Evolutionary conservation across 2,888 invertebrate genomes (phyloP).

Genomic region (Spatulosminthurus flaviceps): DNA sequence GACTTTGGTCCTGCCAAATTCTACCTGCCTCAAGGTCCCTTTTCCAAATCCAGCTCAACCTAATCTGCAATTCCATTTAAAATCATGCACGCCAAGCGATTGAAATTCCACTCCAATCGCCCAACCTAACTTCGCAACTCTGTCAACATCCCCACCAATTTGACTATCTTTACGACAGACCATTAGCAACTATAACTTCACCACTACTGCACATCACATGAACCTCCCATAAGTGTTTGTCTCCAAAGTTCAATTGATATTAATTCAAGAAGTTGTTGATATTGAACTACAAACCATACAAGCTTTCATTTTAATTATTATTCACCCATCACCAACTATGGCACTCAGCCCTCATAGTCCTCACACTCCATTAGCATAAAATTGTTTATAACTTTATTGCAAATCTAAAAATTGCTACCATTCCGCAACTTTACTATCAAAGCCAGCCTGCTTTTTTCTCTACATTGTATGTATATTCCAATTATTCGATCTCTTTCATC

Average conservation of each 20-base stretch:
- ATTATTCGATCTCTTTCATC: too few species aligned
- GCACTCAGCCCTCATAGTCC: neutral
- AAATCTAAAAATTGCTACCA: neutral
- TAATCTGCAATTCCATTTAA: too few species aligned
- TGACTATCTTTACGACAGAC: neutral
- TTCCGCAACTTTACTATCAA: neutral
- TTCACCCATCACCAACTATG: neutral
- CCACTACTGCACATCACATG: neutral
- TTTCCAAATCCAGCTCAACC: too few species aligned
- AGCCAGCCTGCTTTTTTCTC: neutral
- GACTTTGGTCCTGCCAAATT: neutral
- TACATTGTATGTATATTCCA: too few species aligned
- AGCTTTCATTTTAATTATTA: conserved; percentile 19
- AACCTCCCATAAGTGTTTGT: neutral
- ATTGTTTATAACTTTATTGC: conserved; percentile 5
- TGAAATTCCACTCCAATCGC: too few species aligned
- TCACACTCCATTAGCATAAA: neutral
- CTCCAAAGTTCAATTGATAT: neutral
- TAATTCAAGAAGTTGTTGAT: conserved; percentile 19
- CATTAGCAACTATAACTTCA: neutral
- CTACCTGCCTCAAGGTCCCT: neutral
- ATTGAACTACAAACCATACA: conserved; percentile 20
- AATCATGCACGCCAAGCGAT: too few species aligned
- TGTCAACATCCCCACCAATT: neutral
- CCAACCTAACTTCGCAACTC: too few species aligned